Percentiles rank a stretch among this genome's conserved stretches.
These are phyloP conservation scores for Desmophyllum pertusum DNA, from an alignment of 92 coral and sea anemone genomes.

Conservation along the genomic window DNA sequence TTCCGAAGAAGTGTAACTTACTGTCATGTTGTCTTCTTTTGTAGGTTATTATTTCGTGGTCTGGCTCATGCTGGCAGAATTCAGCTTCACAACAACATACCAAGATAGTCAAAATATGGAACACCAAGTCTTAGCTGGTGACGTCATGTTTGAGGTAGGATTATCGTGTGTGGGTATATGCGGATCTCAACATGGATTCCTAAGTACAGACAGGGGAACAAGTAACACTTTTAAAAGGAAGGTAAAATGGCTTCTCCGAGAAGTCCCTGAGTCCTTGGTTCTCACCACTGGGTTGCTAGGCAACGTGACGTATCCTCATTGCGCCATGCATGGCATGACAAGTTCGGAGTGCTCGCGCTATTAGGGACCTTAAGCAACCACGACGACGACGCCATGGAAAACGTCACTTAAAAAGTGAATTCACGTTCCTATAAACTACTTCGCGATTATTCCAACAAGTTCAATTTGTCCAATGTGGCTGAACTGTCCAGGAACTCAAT, in stretches of 20 bases:
- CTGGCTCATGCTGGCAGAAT: constrained; percentile 51
- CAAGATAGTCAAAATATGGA: constrained; percentile 33
- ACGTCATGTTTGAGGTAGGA: constrained; percentile 60
- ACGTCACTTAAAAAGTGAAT: too few relatives aligned
- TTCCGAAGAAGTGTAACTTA: background rate
- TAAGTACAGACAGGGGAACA: too few relatives aligned
- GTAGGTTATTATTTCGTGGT: constrained; percentile 68
- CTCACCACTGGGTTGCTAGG: background rate
- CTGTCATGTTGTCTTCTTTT: background rate
- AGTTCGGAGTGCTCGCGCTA: background rate
- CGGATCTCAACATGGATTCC: too few relatives aligned
- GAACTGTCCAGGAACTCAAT: too few relatives aligned
- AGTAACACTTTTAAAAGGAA: too few relatives aligned
- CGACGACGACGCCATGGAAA: too few relatives aligned
- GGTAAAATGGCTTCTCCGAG: background rate
- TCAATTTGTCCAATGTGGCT: too few relatives aligned
- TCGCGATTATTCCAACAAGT: too few relatives aligned
- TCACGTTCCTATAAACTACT: too few relatives aligned
- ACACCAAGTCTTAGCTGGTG: constrained; percentile 39
- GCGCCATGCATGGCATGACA: background rate
- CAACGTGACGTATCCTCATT: background rate
- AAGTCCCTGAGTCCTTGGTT: background rate
- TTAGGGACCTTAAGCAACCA: too few relatives aligned
- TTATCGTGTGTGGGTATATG: background rate
- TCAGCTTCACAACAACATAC: constrained; percentile 47